Conservation (phyloP, 2,797 vertebrate genomes). For the Micrastur ruficollis region DNA sequence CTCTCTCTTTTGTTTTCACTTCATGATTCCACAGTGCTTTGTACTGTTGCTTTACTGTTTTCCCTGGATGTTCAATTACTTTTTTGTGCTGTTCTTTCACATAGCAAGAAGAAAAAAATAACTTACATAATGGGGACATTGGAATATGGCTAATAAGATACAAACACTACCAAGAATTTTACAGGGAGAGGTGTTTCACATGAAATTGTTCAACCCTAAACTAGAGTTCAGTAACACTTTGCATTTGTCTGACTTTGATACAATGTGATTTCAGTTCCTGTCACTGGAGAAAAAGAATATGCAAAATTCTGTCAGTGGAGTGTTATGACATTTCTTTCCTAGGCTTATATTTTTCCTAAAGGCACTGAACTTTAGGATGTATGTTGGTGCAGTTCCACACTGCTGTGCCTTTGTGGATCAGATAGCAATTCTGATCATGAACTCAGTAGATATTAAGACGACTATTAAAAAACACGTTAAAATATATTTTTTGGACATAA, state of each 20-base stretch:
- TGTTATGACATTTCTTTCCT: not conserved
- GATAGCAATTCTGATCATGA: not conserved
- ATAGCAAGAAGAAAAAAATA: not conserved
- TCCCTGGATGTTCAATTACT: not conserved
- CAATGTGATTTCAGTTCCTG: not conserved
- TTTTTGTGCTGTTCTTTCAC: not conserved
- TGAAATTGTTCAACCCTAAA: not conserved
- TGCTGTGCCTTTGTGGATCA: not conserved
- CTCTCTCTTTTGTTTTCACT: not conserved
- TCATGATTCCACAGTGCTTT: accelerated
- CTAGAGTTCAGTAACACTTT: not conserved
- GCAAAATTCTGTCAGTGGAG: not conserved
- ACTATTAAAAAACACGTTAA: not conserved
- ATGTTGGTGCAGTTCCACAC: not conserved
- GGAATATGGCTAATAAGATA: not conserved
- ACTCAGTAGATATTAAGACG: not conserved
- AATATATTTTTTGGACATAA: not conserved
- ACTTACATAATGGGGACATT: not conserved
- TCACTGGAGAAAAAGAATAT: not conserved
- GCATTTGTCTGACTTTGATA: not conserved
- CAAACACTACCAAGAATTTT: not conserved
- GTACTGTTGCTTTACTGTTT: not conserved
- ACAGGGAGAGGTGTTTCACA: not conserved
- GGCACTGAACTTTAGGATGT: not conserved
- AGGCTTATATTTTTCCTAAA: not conserved